These are phyloP conservation scores for Panthera leo DNA, from an alignment of 2,113 vertebrate genomes.

Conservation along the genomic window DNA sequence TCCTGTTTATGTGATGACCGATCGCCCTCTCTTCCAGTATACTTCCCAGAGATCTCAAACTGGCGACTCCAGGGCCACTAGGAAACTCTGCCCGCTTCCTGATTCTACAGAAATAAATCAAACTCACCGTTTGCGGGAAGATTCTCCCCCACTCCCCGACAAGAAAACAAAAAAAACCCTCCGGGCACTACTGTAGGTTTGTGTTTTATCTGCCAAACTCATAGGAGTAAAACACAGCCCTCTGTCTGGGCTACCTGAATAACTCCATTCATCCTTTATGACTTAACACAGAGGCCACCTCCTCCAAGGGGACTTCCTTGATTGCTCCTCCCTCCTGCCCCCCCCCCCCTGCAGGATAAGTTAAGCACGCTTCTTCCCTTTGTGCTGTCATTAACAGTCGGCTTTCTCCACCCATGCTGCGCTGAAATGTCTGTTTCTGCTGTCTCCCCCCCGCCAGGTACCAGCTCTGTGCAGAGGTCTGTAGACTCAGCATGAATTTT, in stretches of 20 bases:
- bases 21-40: neutral
- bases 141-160: neutral
- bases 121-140: neutral
- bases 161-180: no score
- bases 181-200: neutral
- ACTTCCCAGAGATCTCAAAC: neutral
- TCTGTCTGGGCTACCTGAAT: neutral
- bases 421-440: neutral
- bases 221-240: neutral
- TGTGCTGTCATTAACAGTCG: neutral
- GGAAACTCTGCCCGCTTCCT: neutral
- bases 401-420: no score
- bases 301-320: neutral
- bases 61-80: neutral
- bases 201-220: neutral
- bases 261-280: neutral
- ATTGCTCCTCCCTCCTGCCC: neutral
- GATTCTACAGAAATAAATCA: neutral
- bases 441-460: neutral
- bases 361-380: neutral
- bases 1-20: accelerated
- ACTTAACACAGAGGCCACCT: neutral
- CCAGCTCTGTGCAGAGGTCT: neutral
- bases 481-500: neutral
- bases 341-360: neutral